phyloP scores from a whole-genome alignment of 2,888 invertebrate species.

The Polyploca ridens region DNA sequence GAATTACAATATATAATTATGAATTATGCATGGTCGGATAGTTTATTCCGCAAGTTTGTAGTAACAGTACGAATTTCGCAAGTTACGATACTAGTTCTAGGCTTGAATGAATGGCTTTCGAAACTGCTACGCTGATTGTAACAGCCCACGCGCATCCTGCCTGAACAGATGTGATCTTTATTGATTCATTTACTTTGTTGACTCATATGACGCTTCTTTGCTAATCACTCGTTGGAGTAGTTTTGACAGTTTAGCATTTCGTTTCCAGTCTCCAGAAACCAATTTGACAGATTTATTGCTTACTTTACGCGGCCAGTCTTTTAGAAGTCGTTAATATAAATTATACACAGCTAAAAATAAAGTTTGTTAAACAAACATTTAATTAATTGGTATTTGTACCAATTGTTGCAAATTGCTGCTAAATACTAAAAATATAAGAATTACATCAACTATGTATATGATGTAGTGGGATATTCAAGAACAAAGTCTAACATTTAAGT shows the following conservation, averaged over 20 bases:
- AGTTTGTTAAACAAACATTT: too few species aligned
- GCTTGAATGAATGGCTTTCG: slow-evolving; percentile 44
- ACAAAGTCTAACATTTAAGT: not conserved
- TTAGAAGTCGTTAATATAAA: too few species aligned
- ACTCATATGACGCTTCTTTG: slow-evolving; percentile 27
- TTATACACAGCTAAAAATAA: too few species aligned
- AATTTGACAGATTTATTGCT: too few species aligned
- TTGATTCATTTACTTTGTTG: slow-evolving; percentile 47
- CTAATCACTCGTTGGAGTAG: not conserved
- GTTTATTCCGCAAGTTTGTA: slow-evolving; percentile 19
- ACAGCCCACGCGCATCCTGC: slow-evolving; percentile 60
- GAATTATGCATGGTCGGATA: not conserved
- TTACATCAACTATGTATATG: not conserved
- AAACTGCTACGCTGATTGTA: slow-evolving; percentile 50
- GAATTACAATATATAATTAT: not conserved
- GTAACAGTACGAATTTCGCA: slow-evolving; percentile 34
- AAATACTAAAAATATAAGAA: not conserved
- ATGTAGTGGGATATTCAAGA: not conserved
- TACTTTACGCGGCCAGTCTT: too few species aligned
- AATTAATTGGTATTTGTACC: not conserved
- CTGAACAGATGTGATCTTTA: slow-evolving; percentile 33
- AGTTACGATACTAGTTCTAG: slow-evolving; percentile 16
- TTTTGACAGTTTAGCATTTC: not conserved
- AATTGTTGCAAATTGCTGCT: not conserved
- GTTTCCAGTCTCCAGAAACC: too few species aligned